A percentile compares a stretch with the other conserved stretches of the same genome.
Conservation (phyloP, 2,113 vertebrate species). For the Poecilia latipinna region DNA sequence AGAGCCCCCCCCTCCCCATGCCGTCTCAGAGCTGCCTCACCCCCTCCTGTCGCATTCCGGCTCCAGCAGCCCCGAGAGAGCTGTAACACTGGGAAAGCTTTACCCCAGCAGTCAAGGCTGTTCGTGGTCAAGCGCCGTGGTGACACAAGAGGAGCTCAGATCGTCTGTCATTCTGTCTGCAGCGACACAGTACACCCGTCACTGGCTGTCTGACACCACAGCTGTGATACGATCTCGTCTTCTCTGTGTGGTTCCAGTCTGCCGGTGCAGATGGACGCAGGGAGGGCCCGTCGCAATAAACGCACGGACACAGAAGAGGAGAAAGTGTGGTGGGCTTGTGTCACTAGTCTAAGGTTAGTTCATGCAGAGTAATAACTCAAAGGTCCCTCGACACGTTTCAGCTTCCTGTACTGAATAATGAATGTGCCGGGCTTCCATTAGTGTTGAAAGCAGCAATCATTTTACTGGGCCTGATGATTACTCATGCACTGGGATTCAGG, state of each 20-base stretch:
- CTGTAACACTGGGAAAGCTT: slow-evolving; percentile 44
- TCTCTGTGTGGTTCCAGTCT: slow-evolving; percentile 53
- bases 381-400: slow-evolving; percentile 63
- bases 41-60: slow-evolving; percentile 60
- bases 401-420: slow-evolving; percentile 78
- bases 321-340: slow-evolving; percentile 52
- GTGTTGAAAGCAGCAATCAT: slow-evolving; percentile 77
- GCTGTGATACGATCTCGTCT: slow-evolving; percentile 64
- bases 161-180: slow-evolving; percentile 67
- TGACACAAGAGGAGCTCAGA: slow-evolving; percentile 54
- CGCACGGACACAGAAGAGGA: slow-evolving; percentile 42
- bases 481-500: slow-evolving; percentile 57
- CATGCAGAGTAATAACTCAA: slow-evolving; percentile 72
- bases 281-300: slow-evolving; percentile 30
- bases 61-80: slow-evolving; percentile 53
- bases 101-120: slow-evolving; percentile 38
- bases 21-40: neutral
- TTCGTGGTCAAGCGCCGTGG: slow-evolving; percentile 52
- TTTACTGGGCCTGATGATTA: slow-evolving; percentile 73
- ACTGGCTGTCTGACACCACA: slow-evolving; percentile 60
- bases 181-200: slow-evolving; percentile 58
- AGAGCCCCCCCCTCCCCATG: neutral
- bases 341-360: slow-evolving; percentile 66
- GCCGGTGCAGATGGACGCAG: slow-evolving; percentile 43
- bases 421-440: slow-evolving; percentile 79